Evolutionary conservation across 2,113 vertebrate species (phyloP).

Genomic region (Gavia stellata): DNA sequence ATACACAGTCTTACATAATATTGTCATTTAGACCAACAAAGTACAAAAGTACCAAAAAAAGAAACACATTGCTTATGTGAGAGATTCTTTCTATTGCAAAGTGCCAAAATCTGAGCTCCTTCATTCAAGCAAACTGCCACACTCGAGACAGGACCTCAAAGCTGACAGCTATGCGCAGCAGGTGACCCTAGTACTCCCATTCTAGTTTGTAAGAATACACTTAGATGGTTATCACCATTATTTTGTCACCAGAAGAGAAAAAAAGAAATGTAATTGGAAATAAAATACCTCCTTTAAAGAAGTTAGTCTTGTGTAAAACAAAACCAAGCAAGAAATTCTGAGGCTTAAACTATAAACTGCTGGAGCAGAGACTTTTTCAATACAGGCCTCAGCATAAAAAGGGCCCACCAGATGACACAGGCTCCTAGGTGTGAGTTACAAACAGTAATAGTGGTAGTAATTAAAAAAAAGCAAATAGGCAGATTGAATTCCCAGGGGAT

Average conservation of each 20-base stretch:
- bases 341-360: not conserved
- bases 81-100: not conserved
- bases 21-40: not conserved
- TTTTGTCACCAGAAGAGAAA: not conserved
- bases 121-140: not conserved
- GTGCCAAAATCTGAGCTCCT: not conserved
- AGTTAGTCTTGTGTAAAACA: not conserved
- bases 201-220: not conserved
- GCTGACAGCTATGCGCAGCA: not conserved
- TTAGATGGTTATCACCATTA: not conserved
- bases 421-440: not conserved
- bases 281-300: not conserved
- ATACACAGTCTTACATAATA: not conserved
- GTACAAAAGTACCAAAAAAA: not conserved
- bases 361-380: not conserved
- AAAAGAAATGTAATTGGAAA: not conserved
- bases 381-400: not conserved
- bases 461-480: not conserved
- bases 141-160: not conserved
- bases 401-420: not conserved
- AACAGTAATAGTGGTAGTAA: not conserved
- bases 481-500: constrained; percentile 4
- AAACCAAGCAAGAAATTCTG: not conserved
- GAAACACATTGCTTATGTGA: not conserved
- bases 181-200: not conserved